Base-by-base conservation (phyloP, 2,888 invertebrate species). In the Pseudococcus jackbeardsleyi region DNA sequence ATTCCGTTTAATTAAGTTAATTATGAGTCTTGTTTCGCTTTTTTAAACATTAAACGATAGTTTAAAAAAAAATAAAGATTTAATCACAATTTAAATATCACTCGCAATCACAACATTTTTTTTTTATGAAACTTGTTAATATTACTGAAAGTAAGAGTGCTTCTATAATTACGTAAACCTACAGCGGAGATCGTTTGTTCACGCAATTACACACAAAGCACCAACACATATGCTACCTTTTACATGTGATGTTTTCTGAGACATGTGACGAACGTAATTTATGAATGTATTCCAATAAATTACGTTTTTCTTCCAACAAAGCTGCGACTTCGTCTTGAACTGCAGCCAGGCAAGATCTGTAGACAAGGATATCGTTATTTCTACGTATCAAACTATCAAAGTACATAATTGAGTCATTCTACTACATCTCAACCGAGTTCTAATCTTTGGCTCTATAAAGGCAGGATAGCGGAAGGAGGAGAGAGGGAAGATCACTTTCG, bases 251-350 rank as follows among this genome's bases (percentile, higher is more conserved):
- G 48, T 89, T 89, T 79, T 90, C 92, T 85, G 90, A 90, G 89
- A 93, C 92, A 82, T 89, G 89, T 84, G 90, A 90, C 89, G 93
- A 93, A 92, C 95, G 95, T 89, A 96, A 91, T 39, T 93, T 92
- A 64, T 94, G 93, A 89, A 96, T 93, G 64, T 95, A 94, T 89
- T 96, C 95, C 89, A 96, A 91, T 85, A 96, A 92, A 84, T 94
- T 93, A 90, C 94, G 94, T 90, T 96, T 96, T 91, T 96, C 96
- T 46, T 95, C 94, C 39, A 96, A 91, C 89, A 96, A 91, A 86
- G 93, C 93, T 9, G 94, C 93, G 0, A 96, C 94, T 89, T 96
- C 95, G 90, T 96, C 95, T 91, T 96, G 96, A 0, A 96, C 95
- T 0, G 94, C 93, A 89, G 93, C 93, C 87, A 95, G 91, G 77